These are phyloP conservation scores for Argyrosomus japonicus DNA, from an alignment of 2,113 vertebrate species.

Conservation along the genomic window DNA sequence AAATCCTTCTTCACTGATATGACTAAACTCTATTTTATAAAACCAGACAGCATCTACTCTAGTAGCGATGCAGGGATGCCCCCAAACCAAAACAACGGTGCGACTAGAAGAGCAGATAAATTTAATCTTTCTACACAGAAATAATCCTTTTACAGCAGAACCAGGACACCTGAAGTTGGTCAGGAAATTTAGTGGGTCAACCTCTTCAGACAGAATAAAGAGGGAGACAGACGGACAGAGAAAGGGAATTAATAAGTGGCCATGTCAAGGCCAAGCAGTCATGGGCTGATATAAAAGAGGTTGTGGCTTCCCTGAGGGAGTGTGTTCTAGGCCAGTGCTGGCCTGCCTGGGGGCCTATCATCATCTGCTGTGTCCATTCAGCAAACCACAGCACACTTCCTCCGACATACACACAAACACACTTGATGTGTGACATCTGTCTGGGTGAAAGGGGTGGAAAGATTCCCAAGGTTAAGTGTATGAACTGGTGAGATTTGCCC, in stretches of 20 bases:
- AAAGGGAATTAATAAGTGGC: conserved; percentile 17
- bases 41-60: background rate
- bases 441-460: conserved; percentile 41
- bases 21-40: background rate
- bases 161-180: conserved; percentile 45
- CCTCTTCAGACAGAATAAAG: background rate
- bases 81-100: conserved; percentile 18
- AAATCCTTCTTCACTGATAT: background rate
- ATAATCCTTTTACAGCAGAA: conserved; percentile 44
- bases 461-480: background rate
- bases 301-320: conserved; percentile 49
- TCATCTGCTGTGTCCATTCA: conserved; percentile 63
- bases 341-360: conserved; percentile 47
- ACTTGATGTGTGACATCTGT: conserved; percentile 43
- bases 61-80: background rate
- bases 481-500: background rate
- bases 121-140: conserved; percentile 15
- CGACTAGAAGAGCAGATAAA: conserved; percentile 15
- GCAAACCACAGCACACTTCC: conserved; percentile 62
- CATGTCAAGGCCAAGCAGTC: conserved; percentile 34
- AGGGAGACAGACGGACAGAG: conserved; percentile 16
- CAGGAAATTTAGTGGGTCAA: conserved; percentile 45
- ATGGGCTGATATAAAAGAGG: conserved; percentile 50
- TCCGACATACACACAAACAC: conserved; percentile 36
- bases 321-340: conserved; percentile 29